Base-by-base conservation (phyloP, 2,888 invertebrate species). In the Amphipyra tragopoginis region DNA sequence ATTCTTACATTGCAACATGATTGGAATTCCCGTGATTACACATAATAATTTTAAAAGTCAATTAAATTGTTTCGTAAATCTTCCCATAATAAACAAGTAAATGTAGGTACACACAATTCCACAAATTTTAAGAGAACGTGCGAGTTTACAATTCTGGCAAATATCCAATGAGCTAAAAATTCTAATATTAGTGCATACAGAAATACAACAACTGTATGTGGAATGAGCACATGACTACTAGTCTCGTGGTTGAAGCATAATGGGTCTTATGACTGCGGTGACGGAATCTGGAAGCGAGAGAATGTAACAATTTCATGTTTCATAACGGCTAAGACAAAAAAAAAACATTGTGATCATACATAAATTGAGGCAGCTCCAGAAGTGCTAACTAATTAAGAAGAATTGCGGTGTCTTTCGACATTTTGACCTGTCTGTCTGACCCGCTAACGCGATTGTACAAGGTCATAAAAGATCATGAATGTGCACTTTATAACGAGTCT, bases 101-200 rank as follows among this genome's bases (percentile, higher is more conserved):
- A 21, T 3, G 21, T 21, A n/a, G n/a, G n/a, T n/a, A 21, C 81
- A 83, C 80, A 80, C 71, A 79, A 77, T 80, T 82, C 70, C 77
- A 81, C 83, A 83, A 84, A 83, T 86, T 85, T 82, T 59, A 83
- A 82, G 72, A 69, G 78, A 85, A 84, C 90, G 90, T 89, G 88
- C 89, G 90, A 90, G 80, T 72, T 84, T 80, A 79, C 84, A 75
- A 75, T 62, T 68, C 84, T 94, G 94, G 94, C 94, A 87, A 79
- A 82, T 75, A 70, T 90, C 94, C 94, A 94, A 86, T 81, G 85
- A 82, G 87, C 92, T 90, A 90, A 93, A 93, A 92, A 88, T 83
- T 90, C 94, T 93, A 93, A 91, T 90, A 93, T 90, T 94, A 94
- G 92, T 88, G 79, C 84, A 86, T 77, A 86, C 90, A 90, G 87